Evolutionary conservation across 2,113 vertebrate species (phyloP).

Genomic region (Budorcas taxicolor): DNA sequence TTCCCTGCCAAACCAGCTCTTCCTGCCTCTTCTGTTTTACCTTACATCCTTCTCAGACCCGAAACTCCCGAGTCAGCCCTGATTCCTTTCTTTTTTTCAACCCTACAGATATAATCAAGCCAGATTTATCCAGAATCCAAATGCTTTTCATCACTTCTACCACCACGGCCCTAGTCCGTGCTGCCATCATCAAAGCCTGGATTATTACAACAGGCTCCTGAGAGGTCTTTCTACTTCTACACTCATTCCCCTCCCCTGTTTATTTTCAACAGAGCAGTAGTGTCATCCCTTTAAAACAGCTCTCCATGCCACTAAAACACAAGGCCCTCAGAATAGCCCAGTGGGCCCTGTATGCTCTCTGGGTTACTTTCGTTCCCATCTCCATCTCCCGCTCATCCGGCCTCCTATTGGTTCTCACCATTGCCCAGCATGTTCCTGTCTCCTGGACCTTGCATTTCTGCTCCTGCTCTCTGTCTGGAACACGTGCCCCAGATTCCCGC

Average conservation of each 20-base stretch:
- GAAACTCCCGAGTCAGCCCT: neutral
- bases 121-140: neutral
- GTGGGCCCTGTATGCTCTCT: neutral
- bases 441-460: neutral
- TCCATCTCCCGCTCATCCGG: neutral
- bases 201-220: neutral
- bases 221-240: neutral
- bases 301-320: neutral
- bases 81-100: neutral
- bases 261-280: neutral
- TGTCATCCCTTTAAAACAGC: neutral
- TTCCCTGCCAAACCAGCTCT: neutral
- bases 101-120: neutral
- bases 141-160: neutral
- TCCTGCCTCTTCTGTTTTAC: accelerated
- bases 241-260: no score
- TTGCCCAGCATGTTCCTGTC: neutral
- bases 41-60: neutral
- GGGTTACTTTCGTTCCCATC: neutral
- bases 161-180: neutral
- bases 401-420: neutral
- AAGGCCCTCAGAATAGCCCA: neutral
- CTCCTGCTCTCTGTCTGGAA: neutral
- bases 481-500: accelerated
- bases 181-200: neutral